Evolutionary conservation across 2,113 vertebrate genomes (phyloP).

Genomic region (Salvator merianae): DNA sequence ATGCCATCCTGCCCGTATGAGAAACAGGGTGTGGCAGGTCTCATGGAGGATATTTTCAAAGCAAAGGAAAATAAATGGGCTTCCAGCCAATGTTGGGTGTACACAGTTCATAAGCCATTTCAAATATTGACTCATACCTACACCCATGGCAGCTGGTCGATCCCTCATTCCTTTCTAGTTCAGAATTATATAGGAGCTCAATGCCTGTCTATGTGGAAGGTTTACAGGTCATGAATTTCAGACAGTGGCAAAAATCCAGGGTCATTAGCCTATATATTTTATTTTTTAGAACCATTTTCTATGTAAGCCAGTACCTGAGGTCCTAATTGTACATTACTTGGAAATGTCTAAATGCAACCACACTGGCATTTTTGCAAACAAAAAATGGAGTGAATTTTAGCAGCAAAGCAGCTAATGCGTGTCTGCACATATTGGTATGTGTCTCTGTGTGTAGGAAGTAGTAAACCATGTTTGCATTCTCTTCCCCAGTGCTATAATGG

Average conservation of each 20-base stretch:
- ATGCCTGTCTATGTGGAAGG: constrained; percentile 12
- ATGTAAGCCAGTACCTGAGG: not conserved
- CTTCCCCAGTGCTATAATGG: not conserved
- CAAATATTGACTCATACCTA: constrained; percentile 50
- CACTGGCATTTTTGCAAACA: not conserved
- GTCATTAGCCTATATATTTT: not conserved
- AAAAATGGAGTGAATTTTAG: not conserved
- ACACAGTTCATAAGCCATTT: constrained; percentile 7
- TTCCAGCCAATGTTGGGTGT: constrained; percentile 1
- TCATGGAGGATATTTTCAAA: not conserved
- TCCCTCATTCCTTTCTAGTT: not conserved
- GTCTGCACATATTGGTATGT: too few relatives aligned
- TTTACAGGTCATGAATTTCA: not conserved
- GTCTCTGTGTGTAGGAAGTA: too few relatives aligned
- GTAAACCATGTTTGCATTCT: not conserved
- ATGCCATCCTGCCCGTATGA: not conserved
- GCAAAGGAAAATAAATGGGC: constrained; percentile 28
- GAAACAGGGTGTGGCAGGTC: not conserved
- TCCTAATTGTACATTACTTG: not conserved
- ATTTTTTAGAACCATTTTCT: constrained; percentile 18
- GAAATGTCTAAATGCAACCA: not conserved
- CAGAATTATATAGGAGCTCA: not conserved
- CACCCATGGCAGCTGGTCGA: constrained; percentile 25
- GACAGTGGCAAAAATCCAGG: not conserved
- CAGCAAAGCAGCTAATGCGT: not conserved